Percentiles rank a stretch among this genome's conserved stretches.
phyloP scores from a whole-genome alignment of 2,797 vertebrate species.

The Oreochromis mossambicus region DNA sequence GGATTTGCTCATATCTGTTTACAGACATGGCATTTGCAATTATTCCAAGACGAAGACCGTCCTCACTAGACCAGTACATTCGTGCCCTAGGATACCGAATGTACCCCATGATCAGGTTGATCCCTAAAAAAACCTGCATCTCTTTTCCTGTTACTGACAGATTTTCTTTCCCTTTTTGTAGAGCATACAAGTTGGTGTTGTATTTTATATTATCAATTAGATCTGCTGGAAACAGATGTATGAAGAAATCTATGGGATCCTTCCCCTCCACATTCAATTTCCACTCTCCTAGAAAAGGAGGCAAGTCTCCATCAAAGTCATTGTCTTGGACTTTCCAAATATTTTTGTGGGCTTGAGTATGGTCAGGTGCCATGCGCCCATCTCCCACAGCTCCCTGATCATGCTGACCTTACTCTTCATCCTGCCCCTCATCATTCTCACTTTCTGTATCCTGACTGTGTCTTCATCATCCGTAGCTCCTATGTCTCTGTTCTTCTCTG shows the following conservation, averaged over 20 bases:
- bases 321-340: not conserved
- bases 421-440: not conserved
- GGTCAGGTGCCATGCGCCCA: not conserved
- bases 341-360: not conserved
- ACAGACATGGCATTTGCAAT: not conserved
- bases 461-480: not conserved
- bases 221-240: not conserved
- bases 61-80: not conserved
- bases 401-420: not conserved
- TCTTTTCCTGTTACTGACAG: not conserved
- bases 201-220: not conserved
- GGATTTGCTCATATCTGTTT: not conserved
- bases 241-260: not conserved
- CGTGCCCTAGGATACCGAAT: not conserved
- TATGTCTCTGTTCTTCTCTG: not conserved
- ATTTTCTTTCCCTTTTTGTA: not conserved
- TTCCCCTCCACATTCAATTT: not conserved
- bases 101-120: not conserved
- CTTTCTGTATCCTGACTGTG: not conserved
- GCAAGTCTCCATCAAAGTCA: not conserved
- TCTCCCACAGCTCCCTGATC: not conserved
- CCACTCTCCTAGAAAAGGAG: not conserved
- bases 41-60: not conserved
- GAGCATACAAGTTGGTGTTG: not conserved
- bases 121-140: not conserved